A percentile compares a stretch with the other conserved stretches of the same genome.
phyloP scores from a whole-genome alignment of 2,797 vertebrate species.

The Danio jaintianensis region DNA sequence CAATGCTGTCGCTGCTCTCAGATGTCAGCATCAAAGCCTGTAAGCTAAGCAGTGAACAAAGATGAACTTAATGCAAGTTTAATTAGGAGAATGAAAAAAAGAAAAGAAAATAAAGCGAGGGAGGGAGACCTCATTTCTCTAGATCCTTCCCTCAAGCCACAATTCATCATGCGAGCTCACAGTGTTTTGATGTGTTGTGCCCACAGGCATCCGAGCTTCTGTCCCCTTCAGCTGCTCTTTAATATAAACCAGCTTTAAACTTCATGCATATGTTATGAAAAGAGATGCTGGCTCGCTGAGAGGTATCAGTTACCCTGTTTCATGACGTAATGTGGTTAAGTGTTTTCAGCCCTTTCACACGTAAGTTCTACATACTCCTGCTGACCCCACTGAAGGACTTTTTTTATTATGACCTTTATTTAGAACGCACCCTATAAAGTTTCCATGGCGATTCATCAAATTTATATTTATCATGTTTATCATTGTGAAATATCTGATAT shows the following conservation, averaged over 20 bases:
- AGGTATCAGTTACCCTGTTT: conserved; percentile 2
- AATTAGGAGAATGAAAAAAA: conserved; percentile 18
- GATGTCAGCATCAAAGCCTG: conserved; percentile 54
- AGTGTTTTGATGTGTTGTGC: conserved; percentile 21
- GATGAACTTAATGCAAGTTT: conserved; percentile 43
- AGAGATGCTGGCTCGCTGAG: conserved; percentile 6
- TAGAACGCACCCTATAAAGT: no score
- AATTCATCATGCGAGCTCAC: conserved; percentile 16
- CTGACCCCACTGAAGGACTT: no score
- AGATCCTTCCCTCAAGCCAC: conserved; percentile 4
- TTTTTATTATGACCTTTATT: no score
- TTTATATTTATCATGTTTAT: no score
- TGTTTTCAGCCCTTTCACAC: background rate
- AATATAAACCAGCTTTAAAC: conserved; percentile 22
- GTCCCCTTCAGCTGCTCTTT: conserved; percentile 24
- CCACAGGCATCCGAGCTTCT: conserved; percentile 32
- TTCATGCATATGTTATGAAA: background rate
- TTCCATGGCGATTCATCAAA: no score
- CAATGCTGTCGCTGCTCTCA: conserved; percentile 43
- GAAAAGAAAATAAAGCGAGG: background rate
- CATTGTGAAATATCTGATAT: no score
- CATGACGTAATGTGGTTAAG: conserved; percentile 29
- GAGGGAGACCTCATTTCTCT: background rate
- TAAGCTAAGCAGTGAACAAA: conserved; percentile 50
- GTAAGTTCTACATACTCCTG: no score